Evolutionary conservation across 2,113 vertebrate genomes (phyloP).

Genomic region (Tenebrosternarchus preto): DNA sequence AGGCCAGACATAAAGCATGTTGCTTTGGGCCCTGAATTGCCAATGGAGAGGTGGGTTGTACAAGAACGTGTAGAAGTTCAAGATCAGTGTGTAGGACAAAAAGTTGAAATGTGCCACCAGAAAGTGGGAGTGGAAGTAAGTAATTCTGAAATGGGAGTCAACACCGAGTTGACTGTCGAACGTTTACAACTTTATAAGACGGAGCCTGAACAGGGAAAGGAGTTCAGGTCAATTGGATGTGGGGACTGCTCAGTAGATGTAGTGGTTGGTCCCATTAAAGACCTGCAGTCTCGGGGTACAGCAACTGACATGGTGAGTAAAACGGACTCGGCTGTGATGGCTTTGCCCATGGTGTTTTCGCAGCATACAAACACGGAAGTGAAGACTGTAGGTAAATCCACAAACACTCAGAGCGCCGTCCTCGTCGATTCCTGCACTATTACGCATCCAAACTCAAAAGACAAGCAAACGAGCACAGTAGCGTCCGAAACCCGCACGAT

Average conservation of each 20-base stretch:
- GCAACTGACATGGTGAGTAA: constrained; percentile 70
- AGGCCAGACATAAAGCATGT: constrained; percentile 59
- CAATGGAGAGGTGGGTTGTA: constrained; percentile 83
- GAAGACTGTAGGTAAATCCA: constrained; percentile 71
- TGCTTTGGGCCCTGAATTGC: constrained; percentile 76
- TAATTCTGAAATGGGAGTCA: constrained; percentile 76
- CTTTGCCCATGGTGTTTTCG: constrained; percentile 67
- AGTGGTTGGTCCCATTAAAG: constrained; percentile 66
- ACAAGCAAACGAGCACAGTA: constrained; percentile 84
- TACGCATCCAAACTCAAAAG: constrained; percentile 68
- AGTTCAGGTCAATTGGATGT: constrained; percentile 78
- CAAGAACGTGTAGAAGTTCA: constrained; percentile 73
- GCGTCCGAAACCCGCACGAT: constrained; percentile 76
- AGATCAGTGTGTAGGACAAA: constrained; percentile 72
- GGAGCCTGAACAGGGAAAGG: constrained; percentile 47
- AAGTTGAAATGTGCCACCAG: constrained; percentile 65
- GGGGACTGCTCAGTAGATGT: constrained; percentile 85
- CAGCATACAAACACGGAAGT: constrained; percentile 77
- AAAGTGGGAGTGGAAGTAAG: constrained; percentile 72
- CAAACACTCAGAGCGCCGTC: constrained; percentile 70
- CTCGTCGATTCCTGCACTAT: constrained; percentile 78
- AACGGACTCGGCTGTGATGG: constrained; percentile 78
- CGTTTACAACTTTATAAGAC: constrained; percentile 51
- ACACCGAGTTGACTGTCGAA: constrained; percentile 74
- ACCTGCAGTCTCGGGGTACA: constrained; percentile 66